Conservation (phyloP, 2,888 invertebrate species). For the Neelides folsomi region DNA sequence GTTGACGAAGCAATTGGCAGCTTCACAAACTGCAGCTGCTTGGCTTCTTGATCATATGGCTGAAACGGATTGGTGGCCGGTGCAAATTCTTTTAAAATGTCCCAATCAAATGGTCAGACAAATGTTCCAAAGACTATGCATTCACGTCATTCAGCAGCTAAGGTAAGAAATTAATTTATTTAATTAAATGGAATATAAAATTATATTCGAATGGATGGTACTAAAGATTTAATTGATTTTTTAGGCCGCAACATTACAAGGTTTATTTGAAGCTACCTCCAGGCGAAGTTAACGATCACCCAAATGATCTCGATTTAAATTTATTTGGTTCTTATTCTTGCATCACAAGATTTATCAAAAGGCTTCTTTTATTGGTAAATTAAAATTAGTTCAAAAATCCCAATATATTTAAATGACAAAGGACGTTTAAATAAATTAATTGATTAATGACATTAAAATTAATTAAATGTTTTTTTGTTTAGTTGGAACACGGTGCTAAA, state of each 20-base stretch:
- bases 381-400: not conserved
- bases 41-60: constrained; percentile 92
- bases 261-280: constrained; percentile 46
- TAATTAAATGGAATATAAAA: too few relatives aligned
- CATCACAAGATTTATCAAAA: constrained; percentile 82
- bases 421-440: not conserved
- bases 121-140: constrained; percentile 89
- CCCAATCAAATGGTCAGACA: constrained; percentile 93
- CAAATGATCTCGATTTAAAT: constrained; percentile 45
- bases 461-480: constrained; percentile 6
- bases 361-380: constrained; percentile 65
- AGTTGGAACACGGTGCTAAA: constrained; percentile 76
- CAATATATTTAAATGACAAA: not conserved
- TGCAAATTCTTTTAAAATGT: constrained; percentile 80
- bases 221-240: constrained; percentile 5
- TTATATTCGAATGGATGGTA: too few relatives aligned
- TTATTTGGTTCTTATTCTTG: constrained; percentile 64
- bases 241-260: constrained; percentile 49
- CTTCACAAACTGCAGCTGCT: constrained; percentile 73
- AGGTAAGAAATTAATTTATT: constrained; percentile 43
- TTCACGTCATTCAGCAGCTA: constrained; percentile 83
- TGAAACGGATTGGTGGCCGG: constrained; percentile 84
- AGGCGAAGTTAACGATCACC: constrained; percentile 44
- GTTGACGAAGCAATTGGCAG: constrained; percentile 85
- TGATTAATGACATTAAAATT: not conserved